Conservation (phyloP, 2,888 invertebrate species). For the Nomada goodeniana region DNA sequence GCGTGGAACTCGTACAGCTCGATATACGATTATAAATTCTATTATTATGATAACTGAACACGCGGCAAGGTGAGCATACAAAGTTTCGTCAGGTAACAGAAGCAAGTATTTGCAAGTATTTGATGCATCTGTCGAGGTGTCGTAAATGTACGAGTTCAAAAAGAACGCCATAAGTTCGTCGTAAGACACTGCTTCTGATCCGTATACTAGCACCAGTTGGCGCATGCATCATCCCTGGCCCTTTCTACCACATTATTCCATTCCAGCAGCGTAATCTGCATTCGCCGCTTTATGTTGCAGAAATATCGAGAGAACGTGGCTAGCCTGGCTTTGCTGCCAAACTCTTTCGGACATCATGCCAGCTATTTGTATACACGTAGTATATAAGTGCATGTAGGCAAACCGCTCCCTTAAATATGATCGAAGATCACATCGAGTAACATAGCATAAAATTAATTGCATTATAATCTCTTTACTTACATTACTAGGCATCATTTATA, state of each 20-base stretch:
- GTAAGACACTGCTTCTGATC: constrained; percentile 67
- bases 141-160: constrained; percentile 51
- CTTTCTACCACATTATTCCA: constrained; percentile 74
- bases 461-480: not conserved
- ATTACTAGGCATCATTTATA: not conserved
- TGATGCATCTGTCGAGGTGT: constrained; percentile 43
- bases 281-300: constrained; percentile 73
- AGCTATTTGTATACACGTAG: constrained; percentile 3
- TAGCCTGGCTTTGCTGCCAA: constrained; percentile 63
- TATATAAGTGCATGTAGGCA: too few relatives aligned
- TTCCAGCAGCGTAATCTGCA: constrained; percentile 72
- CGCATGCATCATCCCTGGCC: constrained; percentile 71
- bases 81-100: constrained; percentile 12
- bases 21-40: not conserved
- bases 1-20: too few relatives aligned
- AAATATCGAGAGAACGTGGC: constrained; percentile 78
- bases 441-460: not conserved
- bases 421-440: constrained; percentile 2
- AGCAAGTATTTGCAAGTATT: too few relatives aligned
- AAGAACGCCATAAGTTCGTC: constrained; percentile 44
- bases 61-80: constrained; percentile 32
- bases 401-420: too few relatives aligned
- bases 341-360: constrained; percentile 58
- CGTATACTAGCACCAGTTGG: constrained; percentile 66
- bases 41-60: not conserved